phyloP scores from a whole-genome alignment of 92 coral and sea anemone genomes.

The Parazoanthus darwini region DNA sequence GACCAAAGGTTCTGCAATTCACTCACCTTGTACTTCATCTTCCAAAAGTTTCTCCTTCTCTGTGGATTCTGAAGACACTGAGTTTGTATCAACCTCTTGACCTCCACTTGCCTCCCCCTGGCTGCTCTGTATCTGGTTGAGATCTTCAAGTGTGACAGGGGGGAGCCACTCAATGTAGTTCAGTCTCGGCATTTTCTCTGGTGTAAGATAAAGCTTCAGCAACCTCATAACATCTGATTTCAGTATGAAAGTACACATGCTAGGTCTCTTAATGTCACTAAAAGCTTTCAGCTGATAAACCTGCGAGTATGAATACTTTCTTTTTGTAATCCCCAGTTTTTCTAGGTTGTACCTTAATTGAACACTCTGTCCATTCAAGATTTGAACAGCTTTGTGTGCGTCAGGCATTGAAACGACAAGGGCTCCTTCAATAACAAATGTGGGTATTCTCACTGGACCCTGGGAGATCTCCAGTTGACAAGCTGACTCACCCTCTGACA shows the following conservation, averaged over 20 bases:
- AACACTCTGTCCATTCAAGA: constrained; percentile 83
- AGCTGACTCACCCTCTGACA: background rate
- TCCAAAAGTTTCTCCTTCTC: constrained; percentile 15
- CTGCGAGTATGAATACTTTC: constrained; percentile 73
- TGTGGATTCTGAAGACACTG: background rate
- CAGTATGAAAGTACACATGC: constrained; percentile 79
- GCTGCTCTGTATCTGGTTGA: constrained; percentile 20
- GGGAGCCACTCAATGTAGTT: constrained; percentile 68
- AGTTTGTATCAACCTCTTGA: background rate
- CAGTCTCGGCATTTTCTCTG: constrained; percentile 57
- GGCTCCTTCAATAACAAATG: constrained; percentile 62
- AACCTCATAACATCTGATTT: constrained; percentile 71
- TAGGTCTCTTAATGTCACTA: constrained; percentile 75
- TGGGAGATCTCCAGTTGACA: constrained; percentile 4
- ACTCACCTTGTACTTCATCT: constrained; percentile 9
- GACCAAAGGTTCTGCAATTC: too few species aligned
- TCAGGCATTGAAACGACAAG: constrained; percentile 85
- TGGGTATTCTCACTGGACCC: constrained; percentile 53
- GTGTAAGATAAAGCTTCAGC: constrained; percentile 65
- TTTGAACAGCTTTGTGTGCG: constrained; percentile 81
- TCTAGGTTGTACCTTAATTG: constrained; percentile 79
- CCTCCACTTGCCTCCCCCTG: constrained; percentile 10
- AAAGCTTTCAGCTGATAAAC: constrained; percentile 72
- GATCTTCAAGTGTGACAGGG: constrained; percentile 58
- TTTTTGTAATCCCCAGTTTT: constrained; percentile 68